Evolutionary conservation across 2,888 invertebrate species (phyloP).

Genomic region (Ctena decussata): DNA sequence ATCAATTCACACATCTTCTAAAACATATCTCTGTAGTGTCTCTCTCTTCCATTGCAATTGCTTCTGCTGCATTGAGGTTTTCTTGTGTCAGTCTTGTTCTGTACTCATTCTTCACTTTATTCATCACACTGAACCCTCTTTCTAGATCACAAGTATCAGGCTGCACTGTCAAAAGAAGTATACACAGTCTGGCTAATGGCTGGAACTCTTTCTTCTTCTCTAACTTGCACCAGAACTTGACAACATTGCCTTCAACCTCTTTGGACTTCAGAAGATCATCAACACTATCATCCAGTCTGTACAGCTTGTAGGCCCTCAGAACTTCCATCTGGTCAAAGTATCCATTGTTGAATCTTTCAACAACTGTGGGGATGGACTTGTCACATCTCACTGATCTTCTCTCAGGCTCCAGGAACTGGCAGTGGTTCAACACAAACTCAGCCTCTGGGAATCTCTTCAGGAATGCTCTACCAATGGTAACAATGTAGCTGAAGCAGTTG

Average conservation of each 20-base stretch:
- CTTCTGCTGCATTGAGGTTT: neutral
- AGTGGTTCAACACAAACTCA: neutral
- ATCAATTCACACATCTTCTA: neutral
- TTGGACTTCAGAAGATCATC: neutral
- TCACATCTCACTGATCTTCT: neutral
- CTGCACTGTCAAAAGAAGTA: neutral
- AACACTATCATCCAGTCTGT: neutral
- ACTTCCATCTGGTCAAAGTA: neutral
- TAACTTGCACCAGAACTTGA: neutral
- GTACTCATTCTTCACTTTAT: neutral
- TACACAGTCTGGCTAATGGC: neutral
- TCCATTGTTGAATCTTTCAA: neutral
- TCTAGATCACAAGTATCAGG: constrained; percentile 1
- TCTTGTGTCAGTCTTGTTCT: neutral
- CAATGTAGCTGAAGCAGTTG: neutral
- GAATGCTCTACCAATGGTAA: constrained; percentile 5
- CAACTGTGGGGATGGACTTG: neutral
- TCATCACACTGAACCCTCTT: neutral
- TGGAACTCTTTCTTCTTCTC: neutral
- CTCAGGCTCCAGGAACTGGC: constrained; percentile 6
- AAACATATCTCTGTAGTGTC: neutral
- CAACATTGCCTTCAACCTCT: neutral
- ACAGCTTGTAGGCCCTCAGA: neutral
- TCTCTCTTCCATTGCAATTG: neutral
- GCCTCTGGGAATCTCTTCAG: neutral